phyloP scores from a whole-genome alignment of 2,113 vertebrate genomes.

The Epinephelus moara region DNA sequence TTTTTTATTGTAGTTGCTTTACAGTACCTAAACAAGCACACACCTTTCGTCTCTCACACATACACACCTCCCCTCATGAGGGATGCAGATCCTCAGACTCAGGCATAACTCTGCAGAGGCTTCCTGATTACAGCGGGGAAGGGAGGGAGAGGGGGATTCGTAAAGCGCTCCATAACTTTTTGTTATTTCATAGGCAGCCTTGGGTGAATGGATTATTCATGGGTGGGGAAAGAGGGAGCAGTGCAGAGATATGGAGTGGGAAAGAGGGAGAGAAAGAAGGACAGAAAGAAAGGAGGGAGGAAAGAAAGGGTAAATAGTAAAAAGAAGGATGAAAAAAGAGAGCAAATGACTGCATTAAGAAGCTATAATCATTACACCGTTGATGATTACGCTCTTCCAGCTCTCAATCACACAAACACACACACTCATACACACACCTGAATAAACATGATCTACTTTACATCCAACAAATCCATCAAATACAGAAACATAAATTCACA shows the following conservation, averaged over 20 bases:
- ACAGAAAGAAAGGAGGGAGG: background rate
- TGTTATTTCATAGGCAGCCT: constrained; percentile 53
- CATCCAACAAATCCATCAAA: constrained; percentile 13
- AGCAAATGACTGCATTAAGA: background rate
- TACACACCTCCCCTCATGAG: background rate
- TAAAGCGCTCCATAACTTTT: constrained; percentile 46
- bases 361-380: constrained; percentile 19
- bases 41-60: background rate
- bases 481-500: constrained; percentile 14
- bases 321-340: background rate
- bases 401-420: constrained; percentile 35
- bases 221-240: constrained; percentile 40
- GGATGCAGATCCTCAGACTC: constrained; percentile 30
- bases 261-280: background rate
- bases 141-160: background rate
- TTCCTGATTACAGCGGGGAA: constrained; percentile 33
- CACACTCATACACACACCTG: constrained; percentile 42
- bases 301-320: background rate
- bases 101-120: constrained; percentile 26
- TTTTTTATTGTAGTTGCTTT: background rate
- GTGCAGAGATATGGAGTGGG: background rate
- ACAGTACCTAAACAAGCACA: background rate
- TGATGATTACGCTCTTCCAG: constrained; percentile 10
- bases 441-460: constrained; percentile 58
- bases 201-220: constrained; percentile 66